Conservation (phyloP, 1,140 invertebrate species). For the Brachionus koreanus region DNA sequence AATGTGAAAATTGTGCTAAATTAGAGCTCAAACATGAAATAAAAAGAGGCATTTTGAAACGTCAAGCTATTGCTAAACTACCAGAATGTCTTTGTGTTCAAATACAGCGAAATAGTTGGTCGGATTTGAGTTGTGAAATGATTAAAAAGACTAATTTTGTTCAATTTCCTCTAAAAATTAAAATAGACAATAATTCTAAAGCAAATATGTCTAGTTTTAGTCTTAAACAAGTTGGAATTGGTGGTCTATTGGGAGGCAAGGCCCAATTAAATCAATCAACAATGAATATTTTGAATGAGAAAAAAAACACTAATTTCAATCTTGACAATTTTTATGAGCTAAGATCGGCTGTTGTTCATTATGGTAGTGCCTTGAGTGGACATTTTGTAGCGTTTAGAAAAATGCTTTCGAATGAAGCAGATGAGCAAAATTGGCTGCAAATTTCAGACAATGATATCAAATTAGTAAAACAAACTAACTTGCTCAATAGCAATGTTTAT, state of each 20-base stretch:
- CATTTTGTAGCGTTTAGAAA: constrained; percentile 21
- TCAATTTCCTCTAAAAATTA: constrained; percentile 31
- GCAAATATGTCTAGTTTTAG: background rate
- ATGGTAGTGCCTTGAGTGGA: constrained; percentile 18
- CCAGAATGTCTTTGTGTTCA: constrained; percentile 40
- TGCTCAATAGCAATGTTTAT: constrained; percentile 42
- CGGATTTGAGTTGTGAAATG: constrained; percentile 30
- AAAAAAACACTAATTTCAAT: background rate
- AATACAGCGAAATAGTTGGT: constrained; percentile 41
- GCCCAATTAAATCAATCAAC: background rate
- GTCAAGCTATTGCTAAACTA: constrained; percentile 33
- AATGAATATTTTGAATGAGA: background rate
- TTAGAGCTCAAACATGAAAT: background rate
- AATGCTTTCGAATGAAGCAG: background rate
- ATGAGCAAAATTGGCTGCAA: constrained; percentile 17
- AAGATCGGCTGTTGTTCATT: constrained; percentile 33
- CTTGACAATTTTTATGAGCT: constrained; percentile 40
- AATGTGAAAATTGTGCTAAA: constrained; percentile 43
- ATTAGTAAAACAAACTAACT: background rate
- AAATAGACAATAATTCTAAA: constrained; percentile 31
- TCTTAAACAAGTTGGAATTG: constrained; percentile 33
- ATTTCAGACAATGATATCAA: constrained; percentile 42
- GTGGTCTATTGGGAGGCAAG: constrained; percentile 11
- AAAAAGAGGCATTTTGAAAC: background rate
- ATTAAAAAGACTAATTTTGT: constrained; percentile 41